A percentile compares a stretch with the other conserved stretches of the same genome.
Conservation (phyloP, 2,888 invertebrate species). For the Brachyptera putata region DNA sequence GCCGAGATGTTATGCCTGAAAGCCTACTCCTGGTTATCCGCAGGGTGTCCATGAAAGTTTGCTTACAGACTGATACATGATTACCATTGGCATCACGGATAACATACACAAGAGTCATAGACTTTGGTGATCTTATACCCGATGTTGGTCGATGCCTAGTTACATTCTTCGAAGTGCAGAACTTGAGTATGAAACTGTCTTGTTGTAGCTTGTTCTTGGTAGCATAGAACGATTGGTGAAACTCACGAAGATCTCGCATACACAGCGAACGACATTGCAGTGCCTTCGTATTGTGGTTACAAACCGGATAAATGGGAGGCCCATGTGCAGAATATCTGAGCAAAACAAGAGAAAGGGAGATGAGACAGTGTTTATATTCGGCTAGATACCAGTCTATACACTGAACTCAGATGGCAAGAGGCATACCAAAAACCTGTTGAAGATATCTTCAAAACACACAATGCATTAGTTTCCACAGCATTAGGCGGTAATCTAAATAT, state of each 20-base stretch:
- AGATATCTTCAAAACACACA: no score
- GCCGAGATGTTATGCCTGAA: background rate
- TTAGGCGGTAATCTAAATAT: no score
- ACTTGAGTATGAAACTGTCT: slow-evolving; percentile 8
- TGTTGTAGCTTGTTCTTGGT: slow-evolving; percentile 5
- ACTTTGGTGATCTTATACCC: background rate
- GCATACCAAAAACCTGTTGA: background rate
- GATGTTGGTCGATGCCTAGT: background rate
- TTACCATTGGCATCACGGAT: background rate
- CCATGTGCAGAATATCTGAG: slow-evolving; percentile 5
- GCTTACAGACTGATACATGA: background rate
- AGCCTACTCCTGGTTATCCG: background rate
- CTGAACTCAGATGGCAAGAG: no score
- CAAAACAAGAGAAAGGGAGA: no score
- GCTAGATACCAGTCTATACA: no score
- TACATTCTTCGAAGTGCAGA: background rate
- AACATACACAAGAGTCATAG: background rate
- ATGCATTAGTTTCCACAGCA: no score
- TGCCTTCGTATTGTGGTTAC: background rate
- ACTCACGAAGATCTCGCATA: background rate
- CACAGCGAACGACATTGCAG: slow-evolving; percentile 8
- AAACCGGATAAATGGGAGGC: background rate
- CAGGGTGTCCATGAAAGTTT: background rate
- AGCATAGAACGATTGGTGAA: slow-evolving; percentile 12
- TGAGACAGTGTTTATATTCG: no score